Conservation (phyloP, 2,797 vertebrate genomes). For the Potorous gilbertii region DNA sequence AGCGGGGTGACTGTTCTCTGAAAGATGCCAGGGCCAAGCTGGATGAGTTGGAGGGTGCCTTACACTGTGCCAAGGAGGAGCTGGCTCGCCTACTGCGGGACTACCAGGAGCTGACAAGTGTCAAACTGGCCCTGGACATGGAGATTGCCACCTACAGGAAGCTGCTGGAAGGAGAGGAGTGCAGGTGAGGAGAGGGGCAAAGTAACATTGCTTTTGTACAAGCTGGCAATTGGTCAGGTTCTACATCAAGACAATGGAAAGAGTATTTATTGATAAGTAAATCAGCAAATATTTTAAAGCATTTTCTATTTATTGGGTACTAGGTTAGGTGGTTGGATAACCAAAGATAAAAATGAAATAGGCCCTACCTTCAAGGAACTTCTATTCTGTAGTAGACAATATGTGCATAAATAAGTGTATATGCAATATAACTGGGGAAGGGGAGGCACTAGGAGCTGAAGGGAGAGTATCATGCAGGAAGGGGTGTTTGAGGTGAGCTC, state of each 20-base stretch:
- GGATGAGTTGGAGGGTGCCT: constrained; percentile 88
- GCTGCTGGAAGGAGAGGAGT: constrained; percentile 89
- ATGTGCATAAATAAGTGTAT: not conserved
- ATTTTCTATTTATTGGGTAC: not conserved
- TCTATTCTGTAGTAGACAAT: not conserved
- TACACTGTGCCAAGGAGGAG: constrained; percentile 93
- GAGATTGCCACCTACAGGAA: constrained; percentile 90
- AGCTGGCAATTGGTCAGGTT: not conserved
- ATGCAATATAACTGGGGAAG: not conserved
- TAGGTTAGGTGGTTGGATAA: not conserved
- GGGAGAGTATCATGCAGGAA: not conserved
- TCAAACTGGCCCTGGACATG: constrained; percentile 94
- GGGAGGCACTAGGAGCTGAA: not conserved
- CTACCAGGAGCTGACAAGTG: constrained; percentile 94
- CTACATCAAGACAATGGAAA: not conserved
- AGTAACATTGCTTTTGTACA: not conserved
- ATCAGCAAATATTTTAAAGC: not conserved
- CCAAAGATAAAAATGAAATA: not conserved
- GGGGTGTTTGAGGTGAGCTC: not conserved
- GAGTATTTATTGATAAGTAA: not conserved
- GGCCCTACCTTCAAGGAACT: not conserved
- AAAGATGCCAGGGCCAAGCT: constrained; percentile 90
- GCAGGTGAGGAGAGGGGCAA: constrained; percentile 76
- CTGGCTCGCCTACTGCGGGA: constrained; percentile 93
- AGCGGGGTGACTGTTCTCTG: constrained; percentile 80